Evolutionary conservation across 2,797 vertebrate species (phyloP), one percentile per base, ranked within the genome.

Genomic region (Graptemys geographica): DNA sequence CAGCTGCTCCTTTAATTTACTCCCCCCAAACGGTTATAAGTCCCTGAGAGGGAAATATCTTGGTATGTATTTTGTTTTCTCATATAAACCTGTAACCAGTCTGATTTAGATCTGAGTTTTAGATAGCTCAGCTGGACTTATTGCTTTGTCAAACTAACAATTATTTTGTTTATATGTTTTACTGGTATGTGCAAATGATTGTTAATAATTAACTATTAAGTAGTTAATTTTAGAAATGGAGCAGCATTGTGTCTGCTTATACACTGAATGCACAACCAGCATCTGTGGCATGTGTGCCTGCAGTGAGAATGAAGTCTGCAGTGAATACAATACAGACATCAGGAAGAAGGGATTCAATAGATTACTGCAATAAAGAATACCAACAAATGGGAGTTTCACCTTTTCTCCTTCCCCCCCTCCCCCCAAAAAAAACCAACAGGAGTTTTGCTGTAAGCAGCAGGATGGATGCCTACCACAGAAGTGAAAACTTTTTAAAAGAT

Each of bases 391-490:
- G 72, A 76, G 41, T 76, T 76, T 76, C 27, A 47, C 72, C 41
- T 76, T 41, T 28, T 1, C 1, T 6, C 27, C 27, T 5, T 11
- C 21, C 21, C 10, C 3, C 53, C 21, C 10, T 15, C 11, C 23
- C 11, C 44, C 6, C 44, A 6, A 44, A 44, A 44, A 44, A 44
- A 44, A 8, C 2, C 2, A 47, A 28, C 72, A 76, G 25, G 12
- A 76, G 44, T 28, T 23, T 47, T 76, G 72, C 13, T 76, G 72
- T 25, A 76, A 47, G 41, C 25, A 44, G 72, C 41, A 44, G 41
- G 72, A 76, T 23, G 37, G 41, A 69, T 37, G 72, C 41, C 41
- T 76, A 47, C 72, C 25, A 28, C 41, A 76, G 72, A 47, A 47
- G 44, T 76, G 72, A 13, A 10, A 19, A 69, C 65, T 37, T 69